These are phyloP conservation scores for Sparidentex hasta DNA, from an alignment of 2,797 vertebrate genomes.

Conservation along the genomic window DNA sequence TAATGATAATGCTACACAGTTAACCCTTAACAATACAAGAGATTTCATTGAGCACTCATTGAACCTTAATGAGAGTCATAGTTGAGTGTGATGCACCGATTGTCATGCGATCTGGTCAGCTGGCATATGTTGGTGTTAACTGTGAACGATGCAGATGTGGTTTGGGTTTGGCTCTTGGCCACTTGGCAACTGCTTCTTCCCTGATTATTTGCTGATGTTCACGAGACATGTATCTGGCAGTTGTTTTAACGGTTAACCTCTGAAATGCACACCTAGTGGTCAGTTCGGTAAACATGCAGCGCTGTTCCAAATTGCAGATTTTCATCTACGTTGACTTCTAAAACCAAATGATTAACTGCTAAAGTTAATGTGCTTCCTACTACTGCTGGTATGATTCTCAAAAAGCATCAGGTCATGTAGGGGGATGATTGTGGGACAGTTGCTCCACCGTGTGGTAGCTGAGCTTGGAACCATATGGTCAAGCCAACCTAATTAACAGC, in stretches of 20 bases:
- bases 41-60: neutral
- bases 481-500: neutral
- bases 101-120: neutral
- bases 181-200: neutral
- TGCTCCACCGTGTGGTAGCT: constrained; percentile 63
- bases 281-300: neutral
- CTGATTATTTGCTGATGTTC: neutral
- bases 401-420: neutral
- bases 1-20: neutral
- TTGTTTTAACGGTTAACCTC: neutral
- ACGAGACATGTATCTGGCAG: neutral
- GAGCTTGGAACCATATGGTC: constrained; percentile 8
- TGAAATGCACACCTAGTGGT: neutral
- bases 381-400: constrained; percentile 38
- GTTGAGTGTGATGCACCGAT: too few species aligned
- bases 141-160: neutral
- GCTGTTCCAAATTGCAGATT: neutral
- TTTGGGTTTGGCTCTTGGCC: neutral
- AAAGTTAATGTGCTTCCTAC: neutral
- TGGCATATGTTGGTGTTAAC: neutral
- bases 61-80: too few species aligned
- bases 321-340: neutral
- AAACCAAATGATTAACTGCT: neutral
- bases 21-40: neutral
- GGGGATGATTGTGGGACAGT: neutral